Conservation (phyloP, 2,113 vertebrate species). For the Nibea coibor region DNA sequence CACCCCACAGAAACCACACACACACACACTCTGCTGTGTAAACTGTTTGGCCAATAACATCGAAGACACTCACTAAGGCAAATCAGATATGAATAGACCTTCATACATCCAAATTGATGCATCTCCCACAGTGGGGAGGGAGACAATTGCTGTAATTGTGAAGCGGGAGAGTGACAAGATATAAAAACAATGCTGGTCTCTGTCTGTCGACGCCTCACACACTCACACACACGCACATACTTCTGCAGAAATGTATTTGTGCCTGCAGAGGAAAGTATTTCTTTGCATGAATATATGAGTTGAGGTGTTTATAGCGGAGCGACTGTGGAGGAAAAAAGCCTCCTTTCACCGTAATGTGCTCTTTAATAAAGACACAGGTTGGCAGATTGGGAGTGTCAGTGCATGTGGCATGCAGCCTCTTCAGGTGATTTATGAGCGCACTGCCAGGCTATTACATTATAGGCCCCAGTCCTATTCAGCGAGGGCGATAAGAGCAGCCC, state of each 20-base stretch:
- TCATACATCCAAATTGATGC: constrained; percentile 40
- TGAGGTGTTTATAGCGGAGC: constrained; percentile 29
- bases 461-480: constrained; percentile 58
- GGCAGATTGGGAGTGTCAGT: constrained; percentile 77
- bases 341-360: constrained; percentile 58
- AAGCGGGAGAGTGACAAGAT: constrained; percentile 40
- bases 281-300: constrained; percentile 54
- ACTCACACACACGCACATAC: constrained; percentile 10
- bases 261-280: constrained; percentile 44
- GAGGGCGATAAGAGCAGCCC: constrained; percentile 67
- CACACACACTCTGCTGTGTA: not conserved
- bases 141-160: constrained; percentile 46
- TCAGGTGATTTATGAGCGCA: constrained; percentile 81
- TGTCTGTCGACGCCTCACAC: constrained; percentile 6
- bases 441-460: constrained; percentile 76
- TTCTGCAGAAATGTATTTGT: constrained; percentile 34
- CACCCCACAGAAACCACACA: not conserved
- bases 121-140: constrained; percentile 37
- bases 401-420: constrained; percentile 69
- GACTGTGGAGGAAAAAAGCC: constrained; percentile 3
- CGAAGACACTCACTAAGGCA: constrained; percentile 29
- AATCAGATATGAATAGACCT: constrained; percentile 57
- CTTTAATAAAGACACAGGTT: constrained; percentile 82
- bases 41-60: constrained; percentile 12
- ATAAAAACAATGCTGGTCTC: constrained; percentile 52